Base-by-base conservation (phyloP, 2,797 vertebrate species). In the Sebastolobus altivelis region DNA sequence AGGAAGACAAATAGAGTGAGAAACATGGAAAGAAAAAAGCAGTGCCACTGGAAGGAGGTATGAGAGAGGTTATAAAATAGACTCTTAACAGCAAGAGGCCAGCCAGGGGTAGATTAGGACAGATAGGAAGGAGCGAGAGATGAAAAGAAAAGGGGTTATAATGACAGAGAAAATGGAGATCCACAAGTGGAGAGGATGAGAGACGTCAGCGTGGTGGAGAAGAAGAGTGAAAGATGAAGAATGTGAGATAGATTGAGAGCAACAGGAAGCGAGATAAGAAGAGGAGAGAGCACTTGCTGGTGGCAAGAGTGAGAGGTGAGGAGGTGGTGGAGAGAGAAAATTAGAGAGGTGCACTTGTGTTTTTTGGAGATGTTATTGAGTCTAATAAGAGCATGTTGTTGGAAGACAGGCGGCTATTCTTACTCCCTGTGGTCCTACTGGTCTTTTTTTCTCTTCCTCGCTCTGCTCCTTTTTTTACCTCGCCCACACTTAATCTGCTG, bases 361-460 rank as follows among this genome's bases (percentile, higher is more conserved):
- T 88, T 79, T 79, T 74, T 79, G 63, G 81, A 89, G 89, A 83
- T 65, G 85, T 76, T 87, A 79, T 85, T 72, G 85, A 86, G 88
- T 79, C 54, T 72, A 89, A 91, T 90, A 81, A 82, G 87, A 90
- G 81, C 55, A 4, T 61, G 83, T 80, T 89, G 86, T 85, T 80
- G 84, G 40, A 43, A 80, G 80, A 70, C 43, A 37, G 72, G 27
- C 55, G 12, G 56, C n/a, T 80, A 11, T 61, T 81, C 75, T 82
- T 77, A 69, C 38, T 83, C 91, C 87, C 83, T 38, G 33, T 35
- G 63, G 77, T 75, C 71, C 35, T 4, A 61, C 86, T 89, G 27
- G 27, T 83, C 71, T 82, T 75, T 72, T 61, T 49, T 54, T 55
- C 59, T 70, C 72, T 31, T 25, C 54, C 61, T 85, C 31, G 55